Conservation (phyloP, 2,888 invertebrate genomes). For the Drosophila percnosoma region DNA sequence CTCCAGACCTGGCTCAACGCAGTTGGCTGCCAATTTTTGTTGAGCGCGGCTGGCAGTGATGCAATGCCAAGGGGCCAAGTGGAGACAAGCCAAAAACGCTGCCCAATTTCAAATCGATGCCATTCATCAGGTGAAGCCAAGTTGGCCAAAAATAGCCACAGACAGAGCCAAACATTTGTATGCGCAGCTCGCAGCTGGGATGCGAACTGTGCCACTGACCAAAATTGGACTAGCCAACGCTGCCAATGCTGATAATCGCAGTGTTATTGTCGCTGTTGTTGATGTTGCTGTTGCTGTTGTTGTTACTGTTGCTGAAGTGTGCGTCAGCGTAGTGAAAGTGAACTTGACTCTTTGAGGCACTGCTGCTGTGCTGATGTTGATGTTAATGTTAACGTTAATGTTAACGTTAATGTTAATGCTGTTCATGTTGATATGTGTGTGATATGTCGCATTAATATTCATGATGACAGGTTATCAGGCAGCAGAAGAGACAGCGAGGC, state of each 20-base stretch:
- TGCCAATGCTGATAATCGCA: slow-evolving; percentile 24
- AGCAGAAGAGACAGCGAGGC: slow-evolving; percentile 60
- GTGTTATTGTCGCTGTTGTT: slow-evolving; percentile 9
- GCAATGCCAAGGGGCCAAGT: slow-evolving; percentile 56
- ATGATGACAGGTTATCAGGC: slow-evolving; percentile 57
- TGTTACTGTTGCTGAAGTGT: slow-evolving; percentile 24
- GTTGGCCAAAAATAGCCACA: slow-evolving; percentile 66
- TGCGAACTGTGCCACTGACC: slow-evolving; percentile 71
- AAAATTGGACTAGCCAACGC: slow-evolving; percentile 62
- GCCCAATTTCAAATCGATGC: slow-evolving; percentile 61
- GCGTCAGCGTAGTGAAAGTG: slow-evolving; percentile 81
- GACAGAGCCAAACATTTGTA: slow-evolving; percentile 65
- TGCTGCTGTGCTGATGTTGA: slow-evolving; percentile 13
- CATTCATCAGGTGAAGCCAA: slow-evolving; percentile 59
- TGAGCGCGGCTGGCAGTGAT: slow-evolving; percentile 51
- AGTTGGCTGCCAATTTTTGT: slow-evolving; percentile 29
- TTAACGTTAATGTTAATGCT: slow-evolving; percentile 43
- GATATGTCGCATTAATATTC: slow-evolving; percentile 71
- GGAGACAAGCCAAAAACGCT: slow-evolving; percentile 28
- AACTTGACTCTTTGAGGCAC: slow-evolving; percentile 76
- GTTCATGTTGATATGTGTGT: slow-evolving; percentile 35
- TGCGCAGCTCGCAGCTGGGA: slow-evolving; percentile 51
- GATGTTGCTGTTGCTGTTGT: not conserved
- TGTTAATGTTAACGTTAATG: slow-evolving; percentile 45
- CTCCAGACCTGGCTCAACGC: slow-evolving; percentile 21